Percentiles rank a stretch among this genome's conserved stretches.
These are phyloP conservation scores for Neelides sp. DNA, from an alignment of 1,140 invertebrate genomes.

Conservation along the genomic window DNA sequence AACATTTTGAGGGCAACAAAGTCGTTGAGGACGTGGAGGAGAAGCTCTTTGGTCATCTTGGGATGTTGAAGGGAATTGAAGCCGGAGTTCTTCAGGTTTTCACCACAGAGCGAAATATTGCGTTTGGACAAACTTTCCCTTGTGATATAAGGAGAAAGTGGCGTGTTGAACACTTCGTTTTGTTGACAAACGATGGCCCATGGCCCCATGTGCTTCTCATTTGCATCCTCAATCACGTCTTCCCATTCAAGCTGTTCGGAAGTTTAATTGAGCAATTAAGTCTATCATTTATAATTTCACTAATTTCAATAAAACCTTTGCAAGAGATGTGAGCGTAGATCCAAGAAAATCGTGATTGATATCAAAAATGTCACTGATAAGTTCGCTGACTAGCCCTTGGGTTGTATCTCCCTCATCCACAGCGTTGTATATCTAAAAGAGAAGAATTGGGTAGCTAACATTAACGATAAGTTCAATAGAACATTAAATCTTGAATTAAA, in stretches of 20 bases:
- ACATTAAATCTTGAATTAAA: not conserved
- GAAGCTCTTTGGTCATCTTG: conserved; percentile 44
- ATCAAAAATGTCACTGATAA: conserved; percentile 68
- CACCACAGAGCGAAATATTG: conserved; percentile 59
- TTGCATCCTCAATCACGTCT: conserved; percentile 71
- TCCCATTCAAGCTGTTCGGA: conserved; percentile 49
- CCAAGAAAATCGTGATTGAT: conserved; percentile 79
- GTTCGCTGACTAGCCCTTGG: conserved; percentile 63
- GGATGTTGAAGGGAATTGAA: conserved; percentile 47
- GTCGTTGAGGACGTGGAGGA: conserved; percentile 54
- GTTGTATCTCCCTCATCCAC: conserved; percentile 69
- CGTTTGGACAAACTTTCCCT: conserved; percentile 65
- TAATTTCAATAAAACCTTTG: conserved; percentile 49
- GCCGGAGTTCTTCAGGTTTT: conserved; percentile 46
- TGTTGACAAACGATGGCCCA: conserved; percentile 72
- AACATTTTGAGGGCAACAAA: conserved; percentile 58
- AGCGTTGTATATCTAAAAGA: conserved; percentile 60
- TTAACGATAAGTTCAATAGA: not conserved
- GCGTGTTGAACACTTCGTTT: conserved; percentile 65
- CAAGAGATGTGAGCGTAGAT: conserved; percentile 57
- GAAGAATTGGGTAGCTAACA: conserved; percentile 2
- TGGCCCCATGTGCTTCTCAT: conserved; percentile 78
- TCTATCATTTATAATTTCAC: not conserved
- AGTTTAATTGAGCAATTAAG: conserved; percentile 2
- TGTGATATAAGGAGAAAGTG: conserved; percentile 71